A percentile compares a stretch with the other conserved stretches of the same genome.
phyloP scores from a whole-genome alignment of 2,113 vertebrate species.

The Hippocampus zosterae region DNA sequence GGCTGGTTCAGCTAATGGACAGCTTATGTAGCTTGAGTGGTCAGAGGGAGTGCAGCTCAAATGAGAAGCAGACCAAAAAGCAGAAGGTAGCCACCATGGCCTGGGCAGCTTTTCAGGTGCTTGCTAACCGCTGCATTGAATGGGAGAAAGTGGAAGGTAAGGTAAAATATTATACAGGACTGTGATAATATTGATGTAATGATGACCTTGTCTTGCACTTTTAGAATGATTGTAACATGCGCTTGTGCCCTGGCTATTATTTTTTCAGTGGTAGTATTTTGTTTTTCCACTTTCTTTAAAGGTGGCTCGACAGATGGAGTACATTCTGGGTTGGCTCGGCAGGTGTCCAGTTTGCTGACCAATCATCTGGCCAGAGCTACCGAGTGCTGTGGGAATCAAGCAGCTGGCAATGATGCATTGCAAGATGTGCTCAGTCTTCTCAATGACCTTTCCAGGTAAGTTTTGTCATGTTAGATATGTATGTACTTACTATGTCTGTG shows the following conservation, averaged over 20 bases:
- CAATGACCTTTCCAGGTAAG: slow-evolving; percentile 92
- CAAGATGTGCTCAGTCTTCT: slow-evolving; percentile 97
- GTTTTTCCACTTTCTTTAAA: slow-evolving; percentile 37
- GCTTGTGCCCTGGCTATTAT: background rate
- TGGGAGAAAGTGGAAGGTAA: slow-evolving; percentile 98
- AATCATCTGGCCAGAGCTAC: slow-evolving; percentile 95
- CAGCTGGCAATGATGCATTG: slow-evolving; percentile 92
- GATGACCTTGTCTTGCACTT: background rate
- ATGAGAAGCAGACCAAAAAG: slow-evolving; percentile 94
- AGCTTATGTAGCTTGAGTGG: slow-evolving; percentile 91
- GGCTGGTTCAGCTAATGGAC: slow-evolving; percentile 97
- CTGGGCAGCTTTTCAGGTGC: slow-evolving; percentile 97
- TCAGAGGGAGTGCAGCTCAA: slow-evolving; percentile 89
- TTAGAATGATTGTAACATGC: background rate
- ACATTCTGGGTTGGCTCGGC: slow-evolving; percentile 92
- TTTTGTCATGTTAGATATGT: background rate
- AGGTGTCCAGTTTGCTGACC: slow-evolving; percentile 94
- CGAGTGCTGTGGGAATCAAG: slow-evolving; percentile 94
- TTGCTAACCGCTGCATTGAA: slow-evolving; percentile 95
- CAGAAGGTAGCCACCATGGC: slow-evolving; percentile 98
- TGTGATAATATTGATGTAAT: background rate
- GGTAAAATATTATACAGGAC: background rate
- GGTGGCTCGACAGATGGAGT: slow-evolving; percentile 93
- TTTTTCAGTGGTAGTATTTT: background rate
- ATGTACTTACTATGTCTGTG: background rate